Conservation (phyloP, 2,113 vertebrate genomes). For the Marmota flaviventris region DNA sequence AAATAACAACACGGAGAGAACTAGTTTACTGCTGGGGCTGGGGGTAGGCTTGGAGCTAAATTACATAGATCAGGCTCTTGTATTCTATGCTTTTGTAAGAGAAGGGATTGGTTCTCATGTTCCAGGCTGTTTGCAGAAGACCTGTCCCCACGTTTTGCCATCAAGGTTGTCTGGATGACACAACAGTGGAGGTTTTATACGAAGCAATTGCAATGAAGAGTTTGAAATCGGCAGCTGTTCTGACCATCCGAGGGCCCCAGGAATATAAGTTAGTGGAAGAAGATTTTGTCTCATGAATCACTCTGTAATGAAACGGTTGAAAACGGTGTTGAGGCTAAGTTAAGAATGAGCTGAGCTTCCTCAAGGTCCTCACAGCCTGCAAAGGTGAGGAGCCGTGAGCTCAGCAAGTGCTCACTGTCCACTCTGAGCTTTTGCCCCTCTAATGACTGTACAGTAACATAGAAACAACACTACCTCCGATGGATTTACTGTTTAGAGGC, state of each 20-base stretch:
- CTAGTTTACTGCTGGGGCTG: too few species aligned
- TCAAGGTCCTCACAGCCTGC: accelerated
- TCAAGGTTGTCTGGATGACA: not conserved
- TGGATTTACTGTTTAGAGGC: constrained; percentile 29
- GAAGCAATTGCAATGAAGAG: not conserved
- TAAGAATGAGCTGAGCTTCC: not conserved
- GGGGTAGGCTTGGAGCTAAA: not conserved
- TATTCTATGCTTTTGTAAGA: not conserved
- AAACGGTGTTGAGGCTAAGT: not conserved
- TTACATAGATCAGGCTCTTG: not conserved
- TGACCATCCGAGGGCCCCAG: not conserved
- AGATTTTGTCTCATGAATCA: not conserved
- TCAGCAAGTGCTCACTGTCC: accelerated
- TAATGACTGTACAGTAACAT: not conserved
- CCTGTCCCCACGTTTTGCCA: not conserved
- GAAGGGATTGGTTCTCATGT: not conserved
- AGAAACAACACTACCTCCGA: not conserved
- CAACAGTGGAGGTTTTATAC: not conserved
- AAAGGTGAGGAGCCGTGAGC: not conserved
- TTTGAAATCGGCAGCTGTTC: not conserved
- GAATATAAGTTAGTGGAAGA: not conserved
- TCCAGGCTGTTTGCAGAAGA: not conserved
- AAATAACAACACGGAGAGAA: not conserved
- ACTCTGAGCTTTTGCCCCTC: not conserved
- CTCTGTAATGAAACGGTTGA: not conserved